These are phyloP conservation scores for Corbicula japonica DNA, from an alignment of 2,888 invertebrate species.

Conservation along the genomic window DNA sequence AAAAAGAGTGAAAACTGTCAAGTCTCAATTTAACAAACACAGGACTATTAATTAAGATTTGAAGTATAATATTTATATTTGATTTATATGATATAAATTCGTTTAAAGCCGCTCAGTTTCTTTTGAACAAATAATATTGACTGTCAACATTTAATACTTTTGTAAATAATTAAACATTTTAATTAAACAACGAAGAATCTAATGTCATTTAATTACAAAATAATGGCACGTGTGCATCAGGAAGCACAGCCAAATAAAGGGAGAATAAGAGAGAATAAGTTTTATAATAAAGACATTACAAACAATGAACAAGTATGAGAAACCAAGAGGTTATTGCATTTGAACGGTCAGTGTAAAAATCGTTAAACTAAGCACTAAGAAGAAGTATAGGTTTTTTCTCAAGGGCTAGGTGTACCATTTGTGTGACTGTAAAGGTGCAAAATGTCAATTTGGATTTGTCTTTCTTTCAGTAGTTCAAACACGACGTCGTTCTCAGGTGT, in stretches of 20 bases:
- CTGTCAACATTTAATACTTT: no score
- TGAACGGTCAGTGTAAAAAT: neutral
- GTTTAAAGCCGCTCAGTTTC: neutral
- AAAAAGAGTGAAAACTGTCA: neutral
- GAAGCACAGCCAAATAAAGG: neutral
- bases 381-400: neutral
- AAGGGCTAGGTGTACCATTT: no score
- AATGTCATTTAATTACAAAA: no score
- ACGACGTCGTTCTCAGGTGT: neutral
- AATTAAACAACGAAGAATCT: no score
- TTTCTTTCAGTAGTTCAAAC: neutral
- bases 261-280: neutral
- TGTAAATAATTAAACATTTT: no score
- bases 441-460: constrained; percentile 7
- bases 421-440: neutral
- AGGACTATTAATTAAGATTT: neutral
- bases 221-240: no score
- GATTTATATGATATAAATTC: neutral
- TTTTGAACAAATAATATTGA: neutral
- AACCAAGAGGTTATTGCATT: neutral
- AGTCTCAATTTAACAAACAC: neutral
- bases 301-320: neutral
- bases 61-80: neutral
- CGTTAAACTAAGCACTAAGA: neutral
- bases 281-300: neutral